Percentiles rank a stretch among this genome's conserved stretches.
These are phyloP conservation scores for Polyommatus icarus DNA, from an alignment of 2,888 invertebrate species.

Conservation along the genomic window DNA sequence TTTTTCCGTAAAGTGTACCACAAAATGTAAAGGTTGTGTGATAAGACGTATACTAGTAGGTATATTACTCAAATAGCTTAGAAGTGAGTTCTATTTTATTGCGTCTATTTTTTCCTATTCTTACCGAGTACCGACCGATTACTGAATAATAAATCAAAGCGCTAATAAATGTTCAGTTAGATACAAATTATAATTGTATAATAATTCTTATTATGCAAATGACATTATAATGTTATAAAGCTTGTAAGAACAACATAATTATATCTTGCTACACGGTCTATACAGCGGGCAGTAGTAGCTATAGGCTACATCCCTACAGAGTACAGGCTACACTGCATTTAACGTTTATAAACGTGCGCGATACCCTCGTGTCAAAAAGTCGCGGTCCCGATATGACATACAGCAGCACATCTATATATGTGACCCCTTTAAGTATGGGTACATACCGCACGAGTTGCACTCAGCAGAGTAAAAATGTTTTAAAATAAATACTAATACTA, in stretches of 20 bases:
- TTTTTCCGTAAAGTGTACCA: too few relatives aligned
- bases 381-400: not conserved
- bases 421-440: too few relatives aligned
- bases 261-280: not conserved
- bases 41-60: too few relatives aligned
- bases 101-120: not conserved
- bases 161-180: not conserved
- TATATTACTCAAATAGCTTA: not conserved
- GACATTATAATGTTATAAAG: not conserved
- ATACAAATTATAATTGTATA: conserved; percentile 6
- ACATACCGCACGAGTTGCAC: not conserved
- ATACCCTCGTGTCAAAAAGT: not conserved
- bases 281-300: not conserved
- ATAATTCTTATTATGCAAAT: conserved; percentile 12
- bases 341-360: not conserved
- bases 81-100: not conserved
- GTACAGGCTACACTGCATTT: too few relatives aligned
- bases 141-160: not conserved
- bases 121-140: not conserved
- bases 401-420: too few relatives aligned
- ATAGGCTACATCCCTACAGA: too few relatives aligned
- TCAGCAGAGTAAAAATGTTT: not conserved
- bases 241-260: not conserved
- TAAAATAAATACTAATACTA: too few relatives aligned
- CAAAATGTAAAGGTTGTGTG: too few relatives aligned